These are phyloP conservation scores for Hyposmocoma kahamanoa DNA, from an alignment of 1,140 invertebrate genomes.

Conservation along the genomic window DNA sequence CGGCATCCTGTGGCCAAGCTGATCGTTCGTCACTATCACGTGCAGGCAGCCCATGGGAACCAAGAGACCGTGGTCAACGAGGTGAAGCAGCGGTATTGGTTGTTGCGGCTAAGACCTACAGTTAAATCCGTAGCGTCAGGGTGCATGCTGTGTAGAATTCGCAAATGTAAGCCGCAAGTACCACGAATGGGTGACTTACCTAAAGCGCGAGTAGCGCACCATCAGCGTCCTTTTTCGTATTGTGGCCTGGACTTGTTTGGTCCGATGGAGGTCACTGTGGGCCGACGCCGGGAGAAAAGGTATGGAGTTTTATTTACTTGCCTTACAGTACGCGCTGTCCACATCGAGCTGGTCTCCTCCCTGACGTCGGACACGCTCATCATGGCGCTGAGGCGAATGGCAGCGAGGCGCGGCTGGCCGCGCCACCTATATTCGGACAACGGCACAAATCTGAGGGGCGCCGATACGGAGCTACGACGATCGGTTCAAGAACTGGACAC, in stretches of 20 bases:
- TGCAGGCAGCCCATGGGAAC: constrained; percentile 1
- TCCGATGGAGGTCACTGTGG: constrained; percentile 8
- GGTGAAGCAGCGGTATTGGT: not conserved
- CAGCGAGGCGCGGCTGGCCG: constrained; percentile 37
- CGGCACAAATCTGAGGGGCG: not conserved
- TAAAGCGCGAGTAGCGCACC: not conserved
- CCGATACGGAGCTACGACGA: not conserved
- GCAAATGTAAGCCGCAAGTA: not conserved
- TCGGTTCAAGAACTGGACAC: not conserved
- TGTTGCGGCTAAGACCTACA: not conserved
- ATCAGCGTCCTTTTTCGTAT: constrained; percentile 9
- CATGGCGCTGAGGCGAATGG: constrained; percentile 42
- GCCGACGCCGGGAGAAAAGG: constrained; percentile 11
- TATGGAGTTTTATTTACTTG: constrained; percentile 20
- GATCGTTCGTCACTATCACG: constrained; percentile 3
- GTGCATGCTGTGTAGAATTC: not conserved
- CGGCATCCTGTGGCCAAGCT: not conserved
- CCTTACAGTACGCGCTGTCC: constrained; percentile 19
- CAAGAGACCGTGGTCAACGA: constrained; percentile 1
- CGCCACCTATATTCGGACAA: not conserved
- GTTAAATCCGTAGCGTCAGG: not conserved
- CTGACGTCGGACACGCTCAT: constrained; percentile 29
- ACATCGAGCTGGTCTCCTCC: constrained; percentile 17
- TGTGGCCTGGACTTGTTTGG: constrained; percentile 15
- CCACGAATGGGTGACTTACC: constrained; percentile 6